Evolutionary conservation across 2,888 invertebrate genomes (phyloP), one percentile per base, ranked within the genome.

Genomic region (Tetanocera ferruginea): DNA sequence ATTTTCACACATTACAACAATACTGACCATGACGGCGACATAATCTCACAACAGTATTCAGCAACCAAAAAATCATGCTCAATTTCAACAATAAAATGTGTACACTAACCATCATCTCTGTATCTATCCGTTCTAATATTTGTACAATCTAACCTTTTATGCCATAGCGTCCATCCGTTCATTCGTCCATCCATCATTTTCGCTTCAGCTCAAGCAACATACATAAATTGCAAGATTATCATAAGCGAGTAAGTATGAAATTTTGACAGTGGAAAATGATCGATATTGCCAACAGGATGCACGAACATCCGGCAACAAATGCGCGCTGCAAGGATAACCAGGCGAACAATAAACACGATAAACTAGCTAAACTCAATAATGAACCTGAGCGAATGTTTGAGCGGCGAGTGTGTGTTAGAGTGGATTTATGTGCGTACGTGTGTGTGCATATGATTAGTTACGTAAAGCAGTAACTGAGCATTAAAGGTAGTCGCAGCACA

Each of bases 181-280:
- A 67, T 23, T 11, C 43, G n/a, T 25, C 51, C 19, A 52, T 66
- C 64, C 25, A 64, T 62, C 66, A 60, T 64, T 73, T 62, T 37
- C 60, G 51, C 70, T 28, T 70, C 25, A 70, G 60, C 73, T 62
- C 62, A 49, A 49, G 23, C 19, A n/a, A 71, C 52, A 52, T 71
- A 71, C 52, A 52, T 71, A 71, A 71, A 66, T 75, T 51, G 64
- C 64, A 34, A 66, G 52, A 52, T 75, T 64, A 52, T 28, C 74
- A 52, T 49, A 75, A 64, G 28, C 28, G 64, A 66, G n/a, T 25
- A 66, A 66, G 31, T 64, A 62, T 51, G 62, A 75, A 64, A 62
- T 55, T 64, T 75, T 28, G 55, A 28, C n/a, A 51, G 51, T n/a
- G 28, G 28, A 28, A 73, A 73, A 43, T 62, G 73, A 73, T 73